A percentile compares a stretch with the other conserved stretches of the same genome.
These are phyloP conservation scores for Coptodon bakossiorum DNA, from an alignment of 2,113 vertebrate genomes.

Conservation along the genomic window DNA sequence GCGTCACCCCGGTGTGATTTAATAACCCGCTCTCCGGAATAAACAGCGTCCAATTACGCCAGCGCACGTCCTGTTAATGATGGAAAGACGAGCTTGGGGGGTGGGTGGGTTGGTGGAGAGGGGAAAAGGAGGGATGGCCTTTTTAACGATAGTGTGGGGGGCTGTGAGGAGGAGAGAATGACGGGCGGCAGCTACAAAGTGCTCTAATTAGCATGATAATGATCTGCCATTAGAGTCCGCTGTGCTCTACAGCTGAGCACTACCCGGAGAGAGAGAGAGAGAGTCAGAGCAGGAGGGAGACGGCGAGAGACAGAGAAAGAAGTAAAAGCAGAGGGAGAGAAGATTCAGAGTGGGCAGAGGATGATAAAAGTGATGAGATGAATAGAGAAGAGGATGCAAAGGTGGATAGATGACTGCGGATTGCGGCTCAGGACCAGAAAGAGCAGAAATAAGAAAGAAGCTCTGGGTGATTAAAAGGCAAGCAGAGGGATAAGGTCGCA, in stretches of 20 bases:
- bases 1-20: slow-evolving; percentile 66
- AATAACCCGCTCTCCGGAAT: slow-evolving; percentile 70
- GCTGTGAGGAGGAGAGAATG: slow-evolving; percentile 56
- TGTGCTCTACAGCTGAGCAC: slow-evolving; percentile 71
- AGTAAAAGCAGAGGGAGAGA: background rate
- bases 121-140: slow-evolving; percentile 54
- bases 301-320: background rate
- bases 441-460: slow-evolving; percentile 22
- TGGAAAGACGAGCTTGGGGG: slow-evolving; percentile 52
- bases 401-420: slow-evolving; percentile 22
- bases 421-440: slow-evolving; percentile 27
- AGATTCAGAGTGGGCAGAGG: slow-evolving; percentile 23
- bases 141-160: slow-evolving; percentile 64
- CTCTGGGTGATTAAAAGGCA: slow-evolving; percentile 33
- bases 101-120: slow-evolving; percentile 24
- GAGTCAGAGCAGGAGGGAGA: slow-evolving; percentile 7
- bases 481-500: slow-evolving; percentile 20
- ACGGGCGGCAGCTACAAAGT: slow-evolving; percentile 75
- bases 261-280: slow-evolving; percentile 57
- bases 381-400: slow-evolving; percentile 39
- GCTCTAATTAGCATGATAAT: slow-evolving; percentile 78
- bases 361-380: slow-evolving; percentile 44
- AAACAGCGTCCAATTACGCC: slow-evolving; percentile 72
- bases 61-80: slow-evolving; percentile 67
- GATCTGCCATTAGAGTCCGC: slow-evolving; percentile 74